Evolutionary conservation across 2,888 invertebrate genomes (phyloP).

Genomic region (Eurytoma californica): DNA sequence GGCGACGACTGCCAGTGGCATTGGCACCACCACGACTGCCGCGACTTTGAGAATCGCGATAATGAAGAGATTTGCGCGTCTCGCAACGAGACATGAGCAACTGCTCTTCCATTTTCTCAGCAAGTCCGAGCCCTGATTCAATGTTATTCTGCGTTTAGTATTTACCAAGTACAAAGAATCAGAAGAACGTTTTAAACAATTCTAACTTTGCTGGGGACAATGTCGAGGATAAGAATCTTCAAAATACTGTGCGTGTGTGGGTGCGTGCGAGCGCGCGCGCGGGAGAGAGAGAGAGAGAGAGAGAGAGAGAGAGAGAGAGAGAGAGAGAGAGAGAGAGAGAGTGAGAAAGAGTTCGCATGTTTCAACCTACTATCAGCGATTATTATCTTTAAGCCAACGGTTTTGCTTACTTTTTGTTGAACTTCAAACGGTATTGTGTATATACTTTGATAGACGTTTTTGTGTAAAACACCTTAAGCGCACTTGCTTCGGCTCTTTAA

Average conservation of each 20-base stretch:
- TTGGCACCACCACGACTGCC: slow-evolving; percentile 61
- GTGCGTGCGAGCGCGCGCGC: neutral
- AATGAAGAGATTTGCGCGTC: slow-evolving; percentile 69
- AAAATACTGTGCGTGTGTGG: no score
- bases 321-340: neutral
- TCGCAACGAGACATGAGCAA: slow-evolving; percentile 68
- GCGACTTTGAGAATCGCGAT: slow-evolving; percentile 71
- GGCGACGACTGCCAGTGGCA: slow-evolving; percentile 7
- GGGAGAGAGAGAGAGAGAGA: neutral
- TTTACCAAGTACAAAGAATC: slow-evolving; percentile 37
- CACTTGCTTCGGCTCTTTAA: slow-evolving; percentile 50
- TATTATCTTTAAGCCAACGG: slow-evolving; percentile 22
- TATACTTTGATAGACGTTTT: slow-evolving; percentile 49
- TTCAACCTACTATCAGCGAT: slow-evolving; percentile 24
- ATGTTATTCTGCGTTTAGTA: slow-evolving; percentile 9
- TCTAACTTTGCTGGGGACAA: neutral
- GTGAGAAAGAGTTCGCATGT: neutral
- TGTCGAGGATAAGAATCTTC: no score
- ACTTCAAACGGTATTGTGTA: slow-evolving; percentile 38
- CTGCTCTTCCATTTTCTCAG: slow-evolving; percentile 70
- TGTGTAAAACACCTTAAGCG: slow-evolving; percentile 34
- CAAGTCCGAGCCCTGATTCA: slow-evolving; percentile 66
- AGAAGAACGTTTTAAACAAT: slow-evolving; percentile 6
- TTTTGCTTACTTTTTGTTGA: slow-evolving; percentile 41
- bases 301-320: neutral